Conservation (phyloP, 2,113 vertebrate species). For the Neomonachus schauinslandi region DNA sequence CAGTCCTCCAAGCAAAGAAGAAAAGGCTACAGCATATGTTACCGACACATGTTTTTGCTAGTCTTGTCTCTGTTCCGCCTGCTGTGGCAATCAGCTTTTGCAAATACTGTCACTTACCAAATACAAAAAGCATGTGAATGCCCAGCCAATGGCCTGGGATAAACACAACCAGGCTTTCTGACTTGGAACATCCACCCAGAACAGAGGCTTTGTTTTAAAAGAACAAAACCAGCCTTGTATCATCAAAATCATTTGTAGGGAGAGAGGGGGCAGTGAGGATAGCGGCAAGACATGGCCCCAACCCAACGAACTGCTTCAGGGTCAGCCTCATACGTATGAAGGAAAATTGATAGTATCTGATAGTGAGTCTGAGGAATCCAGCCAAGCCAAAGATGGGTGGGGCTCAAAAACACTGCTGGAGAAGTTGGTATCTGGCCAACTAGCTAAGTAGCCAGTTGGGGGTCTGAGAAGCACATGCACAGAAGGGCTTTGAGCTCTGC, state of each 20-base stretch:
- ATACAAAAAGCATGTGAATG: constrained; percentile 81
- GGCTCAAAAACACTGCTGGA: constrained; percentile 56
- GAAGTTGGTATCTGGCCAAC: constrained; percentile 67
- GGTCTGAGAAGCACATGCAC: constrained; percentile 68
- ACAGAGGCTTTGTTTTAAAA: constrained; percentile 77
- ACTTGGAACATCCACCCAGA: constrained; percentile 79
- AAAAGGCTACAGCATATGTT: constrained; percentile 79
- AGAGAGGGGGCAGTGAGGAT: not conserved
- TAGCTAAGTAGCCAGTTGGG: constrained; percentile 64
- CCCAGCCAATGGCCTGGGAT: constrained; percentile 77
- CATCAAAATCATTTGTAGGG: constrained; percentile 52
- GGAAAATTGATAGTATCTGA: constrained; percentile 65
- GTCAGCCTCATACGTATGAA: constrained; percentile 42
- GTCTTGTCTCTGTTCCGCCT: constrained; percentile 79
- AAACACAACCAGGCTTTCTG: constrained; percentile 79
- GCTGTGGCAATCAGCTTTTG: constrained; percentile 81
- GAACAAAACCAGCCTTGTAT: constrained; percentile 76
- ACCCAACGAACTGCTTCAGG: constrained; percentile 35
- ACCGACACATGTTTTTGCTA: constrained; percentile 79
- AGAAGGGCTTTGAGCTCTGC: constrained; percentile 75
- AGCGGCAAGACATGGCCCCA: constrained; percentile 47
- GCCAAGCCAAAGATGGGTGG: constrained; percentile 64
- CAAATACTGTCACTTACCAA: constrained; percentile 83
- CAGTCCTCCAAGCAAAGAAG: constrained; percentile 78
- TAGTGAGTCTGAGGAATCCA: not conserved